Conservation (phyloP, 2,888 invertebrate species). For the Trachelus tabidus region DNA sequence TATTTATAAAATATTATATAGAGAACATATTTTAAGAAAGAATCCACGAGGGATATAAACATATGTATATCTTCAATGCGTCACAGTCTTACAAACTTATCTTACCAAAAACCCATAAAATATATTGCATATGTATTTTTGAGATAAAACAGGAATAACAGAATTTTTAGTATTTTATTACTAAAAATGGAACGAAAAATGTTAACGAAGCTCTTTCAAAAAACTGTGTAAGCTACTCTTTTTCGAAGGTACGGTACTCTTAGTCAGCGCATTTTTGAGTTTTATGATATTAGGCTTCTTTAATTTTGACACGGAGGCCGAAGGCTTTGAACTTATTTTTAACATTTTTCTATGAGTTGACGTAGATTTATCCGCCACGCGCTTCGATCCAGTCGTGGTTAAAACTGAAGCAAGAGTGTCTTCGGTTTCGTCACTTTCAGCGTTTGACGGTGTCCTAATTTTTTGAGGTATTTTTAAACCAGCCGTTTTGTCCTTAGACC, state of each 20-base stretch:
- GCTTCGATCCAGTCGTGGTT: constrained; percentile 6
- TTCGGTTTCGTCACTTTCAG: constrained; percentile 15
- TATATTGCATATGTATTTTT: neutral
- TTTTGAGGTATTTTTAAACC: constrained; percentile 59
- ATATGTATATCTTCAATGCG: no score
- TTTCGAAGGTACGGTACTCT: constrained; percentile 33
- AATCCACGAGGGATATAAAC: neutral
- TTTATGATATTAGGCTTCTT: constrained; percentile 47
- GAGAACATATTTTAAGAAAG: neutral
- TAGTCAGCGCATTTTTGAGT: constrained; percentile 47
- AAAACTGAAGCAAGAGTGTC: constrained; percentile 26
- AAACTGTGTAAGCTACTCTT: constrained; percentile 51
- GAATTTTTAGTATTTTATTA: no score
- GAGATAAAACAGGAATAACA: neutral
- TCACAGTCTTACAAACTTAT: no score
- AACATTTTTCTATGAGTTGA: constrained; percentile 22
- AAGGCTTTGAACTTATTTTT: constrained; percentile 26
- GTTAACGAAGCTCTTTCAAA: constrained; percentile 47
- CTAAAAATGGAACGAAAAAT: no score
- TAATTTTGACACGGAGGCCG: constrained; percentile 36
- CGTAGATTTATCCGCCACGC: constrained; percentile 9
- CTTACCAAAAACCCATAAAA: no score
- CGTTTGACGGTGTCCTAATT: constrained; percentile 12
- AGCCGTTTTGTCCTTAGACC: constrained; percentile 62
- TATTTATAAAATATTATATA: constrained; percentile 10